Base-by-base conservation (phyloP, 2,888 invertebrate genomes). In the Atrina japonica region DNA sequence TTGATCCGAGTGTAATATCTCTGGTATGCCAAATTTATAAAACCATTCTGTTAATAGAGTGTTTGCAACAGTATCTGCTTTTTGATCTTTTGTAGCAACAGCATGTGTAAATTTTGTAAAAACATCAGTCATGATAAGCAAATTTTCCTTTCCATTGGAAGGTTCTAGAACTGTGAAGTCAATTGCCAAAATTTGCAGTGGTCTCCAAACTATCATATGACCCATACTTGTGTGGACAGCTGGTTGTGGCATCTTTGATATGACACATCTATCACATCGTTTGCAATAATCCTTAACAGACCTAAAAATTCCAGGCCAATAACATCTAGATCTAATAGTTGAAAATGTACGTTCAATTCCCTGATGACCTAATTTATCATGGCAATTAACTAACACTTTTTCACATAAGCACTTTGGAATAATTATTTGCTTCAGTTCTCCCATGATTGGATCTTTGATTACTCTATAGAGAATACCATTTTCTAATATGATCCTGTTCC, bases 291-390 rank as follows among this genome's bases (percentile, higher is more conserved):
- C 21, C 14, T 70, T 52, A 2, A 77, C 53, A 40, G 77, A 73
- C 9, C 25, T 56, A 14, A 59, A 23, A 70, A 77, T 73, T 21
- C 61, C 47, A 14, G 68, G 73, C 80, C 80, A 80, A 56, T 68
- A 77, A 50, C 65, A 73, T 30, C 78, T 60, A 7, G 25, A 14
- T 23, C 53, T 21, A 3, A 73, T 21, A 14, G 77, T 23, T 1
- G 27, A 30, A 14, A 66, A 55, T n/a, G 74, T 78, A 3, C 70
- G 25, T 40, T 78, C 76, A 11, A 56, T 11, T 6, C 76, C 67
- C 40, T n/a, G n/a, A n/a, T n/a, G n/a, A n/a, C n/a, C n/a, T n/a
- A n/a, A n/a, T n/a, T n/a, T n/a, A n/a, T n/a, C 55, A 64, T 78
- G 76, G 14, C 73, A 43, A 16, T 73, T 21, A n/a, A 69, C 56